Conservation (phyloP, 2,113 vertebrate genomes). For the Lucifuga dentata region DNA sequence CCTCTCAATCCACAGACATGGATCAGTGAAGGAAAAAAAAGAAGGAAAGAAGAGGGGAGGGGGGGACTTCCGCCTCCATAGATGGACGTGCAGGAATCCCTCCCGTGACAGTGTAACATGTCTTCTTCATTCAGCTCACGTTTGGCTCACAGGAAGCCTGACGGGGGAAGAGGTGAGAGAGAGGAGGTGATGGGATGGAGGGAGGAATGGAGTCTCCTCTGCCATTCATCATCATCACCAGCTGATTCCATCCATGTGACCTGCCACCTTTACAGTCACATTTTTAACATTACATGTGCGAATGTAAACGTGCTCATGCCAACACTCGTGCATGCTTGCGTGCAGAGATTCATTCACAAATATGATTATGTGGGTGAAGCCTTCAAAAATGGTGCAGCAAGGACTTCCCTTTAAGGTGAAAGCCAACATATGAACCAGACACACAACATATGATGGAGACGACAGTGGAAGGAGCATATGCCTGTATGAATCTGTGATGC, state of each 20-base stretch:
- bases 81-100: constrained; percentile 79
- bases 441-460: too few relatives aligned
- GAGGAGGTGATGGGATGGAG: constrained; percentile 4
- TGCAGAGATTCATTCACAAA: background rate
- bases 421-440: background rate
- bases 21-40: constrained; percentile 8
- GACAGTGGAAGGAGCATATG: too few relatives aligned
- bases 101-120: constrained; percentile 50
- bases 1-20: constrained; percentile 22
- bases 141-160: constrained; percentile 32
- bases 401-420: too few relatives aligned
- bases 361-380: too few relatives aligned
- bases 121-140: constrained; percentile 72
- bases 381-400: too few relatives aligned
- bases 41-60: background rate
- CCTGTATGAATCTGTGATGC: too few relatives aligned
- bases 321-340: background rate
- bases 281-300: background rate
- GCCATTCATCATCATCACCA: constrained; percentile 18
- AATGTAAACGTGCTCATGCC: background rate
- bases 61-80: constrained; percentile 73
- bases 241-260: background rate
- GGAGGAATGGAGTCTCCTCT: constrained; percentile 39
- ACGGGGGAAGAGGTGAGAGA: constrained; percentile 14
- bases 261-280: too few relatives aligned